These are phyloP conservation scores for Percopsis omiscomaycus DNA, from an alignment of 2,797 vertebrate genomes.

Conservation along the genomic window DNA sequence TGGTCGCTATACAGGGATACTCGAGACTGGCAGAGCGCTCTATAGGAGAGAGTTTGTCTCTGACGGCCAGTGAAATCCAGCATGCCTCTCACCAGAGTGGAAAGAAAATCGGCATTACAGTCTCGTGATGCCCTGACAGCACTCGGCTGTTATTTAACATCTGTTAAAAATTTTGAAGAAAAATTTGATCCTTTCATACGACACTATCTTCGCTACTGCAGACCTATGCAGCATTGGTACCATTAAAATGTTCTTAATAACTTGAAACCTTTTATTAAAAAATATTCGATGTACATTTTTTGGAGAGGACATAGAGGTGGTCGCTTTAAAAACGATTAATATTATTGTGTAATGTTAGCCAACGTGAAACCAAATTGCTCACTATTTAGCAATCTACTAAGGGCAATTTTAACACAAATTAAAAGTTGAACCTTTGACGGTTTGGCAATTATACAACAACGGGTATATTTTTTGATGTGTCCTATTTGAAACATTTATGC, in stretches of 20 bases:
- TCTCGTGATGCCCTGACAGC: slow-evolving; percentile 45
- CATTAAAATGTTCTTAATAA: slow-evolving; percentile 1
- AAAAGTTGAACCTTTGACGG: slow-evolving; percentile 1
- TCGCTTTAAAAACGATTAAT: background rate
- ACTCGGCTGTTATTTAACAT: slow-evolving; percentile 39
- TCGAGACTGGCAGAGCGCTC: slow-evolving; percentile 67
- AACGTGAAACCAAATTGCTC: too few species aligned
- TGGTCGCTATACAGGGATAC: slow-evolving; percentile 89
- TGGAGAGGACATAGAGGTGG: background rate
- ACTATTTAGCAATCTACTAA: too few species aligned
- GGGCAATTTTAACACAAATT: slow-evolving; percentile 9
- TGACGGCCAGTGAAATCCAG: slow-evolving; percentile 74
- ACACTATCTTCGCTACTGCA: slow-evolving; percentile 12
- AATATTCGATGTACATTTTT: slow-evolving; percentile 7
- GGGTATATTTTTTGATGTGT: background rate
- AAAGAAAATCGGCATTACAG: slow-evolving; percentile 45
- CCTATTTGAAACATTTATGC: slow-evolving; percentile 15
- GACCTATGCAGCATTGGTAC: background rate
- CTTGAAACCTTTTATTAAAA: slow-evolving; percentile 12
- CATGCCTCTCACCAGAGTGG: slow-evolving; percentile 35
- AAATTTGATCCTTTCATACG: slow-evolving; percentile 18
- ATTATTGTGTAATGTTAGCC: too few species aligned
- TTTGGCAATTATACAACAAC: background rate
- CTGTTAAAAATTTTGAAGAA: slow-evolving; percentile 20
- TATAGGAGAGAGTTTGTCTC: slow-evolving; percentile 76